These are phyloP conservation scores for Scleropages formosus DNA, from an alignment of 2,797 vertebrate genomes.

Conservation along the genomic window DNA sequence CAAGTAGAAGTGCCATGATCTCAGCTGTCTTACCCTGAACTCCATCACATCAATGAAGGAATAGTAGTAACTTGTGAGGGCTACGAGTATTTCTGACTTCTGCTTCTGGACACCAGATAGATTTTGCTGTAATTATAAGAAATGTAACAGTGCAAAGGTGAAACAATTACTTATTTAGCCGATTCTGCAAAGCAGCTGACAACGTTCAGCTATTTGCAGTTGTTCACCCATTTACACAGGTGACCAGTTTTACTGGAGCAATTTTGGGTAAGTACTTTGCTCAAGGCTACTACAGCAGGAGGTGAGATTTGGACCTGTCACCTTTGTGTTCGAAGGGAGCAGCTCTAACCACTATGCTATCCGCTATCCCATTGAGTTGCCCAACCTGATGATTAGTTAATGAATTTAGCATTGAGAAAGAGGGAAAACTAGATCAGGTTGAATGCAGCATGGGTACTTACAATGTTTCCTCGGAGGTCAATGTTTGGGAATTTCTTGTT, in stretches of 20 bases:
- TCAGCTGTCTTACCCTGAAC: conserved; percentile 80
- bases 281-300: too few species aligned
- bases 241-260: too few species aligned
- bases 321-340: too few species aligned
- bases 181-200: too few species aligned
- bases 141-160: neutral
- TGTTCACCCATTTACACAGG: too few species aligned
- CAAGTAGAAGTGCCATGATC: neutral
- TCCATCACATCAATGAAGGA: conserved; percentile 92
- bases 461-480: conserved; percentile 75
- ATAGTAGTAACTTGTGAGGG: conserved; percentile 75
- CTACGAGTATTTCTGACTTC: conserved; percentile 73
- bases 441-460: conserved; percentile 41
- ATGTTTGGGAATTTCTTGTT: conserved; percentile 90
- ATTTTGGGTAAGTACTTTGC: too few species aligned
- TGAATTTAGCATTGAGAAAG: neutral
- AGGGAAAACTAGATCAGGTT: too few species aligned
- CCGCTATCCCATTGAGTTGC: too few species aligned
- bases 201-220: too few species aligned
- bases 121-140: conserved; percentile 70
- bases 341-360: too few species aligned
- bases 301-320: too few species aligned
- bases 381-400: neutral
- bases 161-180: too few species aligned
- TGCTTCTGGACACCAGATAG: conserved; percentile 82